These are phyloP conservation scores for Zaprionus inermis DNA, from an alignment of 1,140 invertebrate species.

Conservation along the genomic window DNA sequence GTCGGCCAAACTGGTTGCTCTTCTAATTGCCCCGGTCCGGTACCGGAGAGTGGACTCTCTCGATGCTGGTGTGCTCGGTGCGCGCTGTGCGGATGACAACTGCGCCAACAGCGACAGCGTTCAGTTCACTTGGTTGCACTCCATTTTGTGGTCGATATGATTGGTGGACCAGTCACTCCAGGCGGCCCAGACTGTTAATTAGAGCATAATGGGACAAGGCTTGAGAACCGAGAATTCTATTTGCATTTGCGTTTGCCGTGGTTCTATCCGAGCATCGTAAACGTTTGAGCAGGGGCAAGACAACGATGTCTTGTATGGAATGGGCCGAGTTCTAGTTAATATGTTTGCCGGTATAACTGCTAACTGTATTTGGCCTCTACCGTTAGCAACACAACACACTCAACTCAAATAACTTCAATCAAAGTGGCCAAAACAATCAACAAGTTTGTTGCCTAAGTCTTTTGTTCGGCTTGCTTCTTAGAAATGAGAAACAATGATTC, in stretches of 20 bases:
- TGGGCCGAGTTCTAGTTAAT: slow-evolving; percentile 14
- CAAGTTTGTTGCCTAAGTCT: slow-evolving; percentile 74
- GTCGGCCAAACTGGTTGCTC: slow-evolving; percentile 71
- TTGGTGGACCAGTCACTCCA: slow-evolving; percentile 14
- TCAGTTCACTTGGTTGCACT: slow-evolving; percentile 56
- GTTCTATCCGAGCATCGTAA: slow-evolving; percentile 40
- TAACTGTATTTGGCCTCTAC: slow-evolving; percentile 60
- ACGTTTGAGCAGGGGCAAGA: slow-evolving; percentile 1
- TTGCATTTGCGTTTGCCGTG: slow-evolving; percentile 40
- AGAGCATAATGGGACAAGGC: slow-evolving; percentile 58
- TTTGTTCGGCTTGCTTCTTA: slow-evolving; percentile 61
- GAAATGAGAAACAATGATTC: slow-evolving; percentile 65
- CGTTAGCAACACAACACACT: slow-evolving; percentile 49
- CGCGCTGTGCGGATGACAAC: slow-evolving; percentile 8
- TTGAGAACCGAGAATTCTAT: slow-evolving; percentile 34
- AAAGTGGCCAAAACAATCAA: slow-evolving; percentile 54
- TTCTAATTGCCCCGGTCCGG: slow-evolving; percentile 61
- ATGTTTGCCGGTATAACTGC: slow-evolving; percentile 5
- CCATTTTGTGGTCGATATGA: slow-evolving; percentile 63
- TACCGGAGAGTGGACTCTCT: slow-evolving; percentile 16
- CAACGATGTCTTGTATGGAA: not conserved
- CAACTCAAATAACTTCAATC: slow-evolving; percentile 62
- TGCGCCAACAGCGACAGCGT: not conserved
- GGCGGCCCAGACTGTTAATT: slow-evolving; percentile 60
- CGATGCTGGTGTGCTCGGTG: slow-evolving; percentile 1